phyloP scores from a whole-genome alignment of 1,140 invertebrate genomes.

The Calycopis cecrops region DNA sequence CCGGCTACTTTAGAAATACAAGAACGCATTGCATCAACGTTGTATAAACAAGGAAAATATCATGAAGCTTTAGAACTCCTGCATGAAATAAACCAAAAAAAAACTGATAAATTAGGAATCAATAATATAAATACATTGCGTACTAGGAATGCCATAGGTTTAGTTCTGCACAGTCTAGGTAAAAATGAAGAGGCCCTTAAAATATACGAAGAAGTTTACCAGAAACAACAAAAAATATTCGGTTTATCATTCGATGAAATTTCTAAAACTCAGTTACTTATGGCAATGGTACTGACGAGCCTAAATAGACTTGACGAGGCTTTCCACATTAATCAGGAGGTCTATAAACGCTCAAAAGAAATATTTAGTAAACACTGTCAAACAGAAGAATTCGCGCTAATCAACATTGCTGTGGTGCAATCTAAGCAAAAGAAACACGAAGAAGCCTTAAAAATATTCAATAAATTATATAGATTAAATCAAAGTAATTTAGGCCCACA shows the following conservation, averaged over 20 bases:
- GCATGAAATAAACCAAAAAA: not conserved
- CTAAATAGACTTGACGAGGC: not conserved
- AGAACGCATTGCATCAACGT: not conserved
- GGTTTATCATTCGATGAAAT: not conserved
- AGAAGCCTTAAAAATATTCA: slow-evolving; percentile 7
- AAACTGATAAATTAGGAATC: not conserved
- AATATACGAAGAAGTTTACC: slow-evolving; percentile 1
- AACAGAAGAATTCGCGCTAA: not conserved
- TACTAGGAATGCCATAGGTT: not conserved
- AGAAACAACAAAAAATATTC: slow-evolving; percentile 1
- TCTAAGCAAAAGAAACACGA: not conserved
- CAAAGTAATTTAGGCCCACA: slow-evolving; percentile 2
- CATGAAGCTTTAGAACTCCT: not conserved
- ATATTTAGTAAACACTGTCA: not conserved
- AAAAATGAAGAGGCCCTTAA: not conserved
- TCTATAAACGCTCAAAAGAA: not conserved
- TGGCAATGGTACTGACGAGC: not conserved
- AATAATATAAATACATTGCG: not conserved
- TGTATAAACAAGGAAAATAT: slow-evolving; percentile 8
- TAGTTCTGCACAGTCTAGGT: slow-evolving; percentile 1
- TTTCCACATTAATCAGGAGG: not conserved
- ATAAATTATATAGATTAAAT: slow-evolving; percentile 4
- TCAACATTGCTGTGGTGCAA: slow-evolving; percentile 6
- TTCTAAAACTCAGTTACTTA: not conserved
- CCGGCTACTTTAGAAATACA: not conserved